Percentiles rank a stretch among this genome's conserved stretches.
Evolutionary conservation across 2,113 vertebrate species (phyloP).

Genomic region (Erythrolamprus reginae): DNA sequence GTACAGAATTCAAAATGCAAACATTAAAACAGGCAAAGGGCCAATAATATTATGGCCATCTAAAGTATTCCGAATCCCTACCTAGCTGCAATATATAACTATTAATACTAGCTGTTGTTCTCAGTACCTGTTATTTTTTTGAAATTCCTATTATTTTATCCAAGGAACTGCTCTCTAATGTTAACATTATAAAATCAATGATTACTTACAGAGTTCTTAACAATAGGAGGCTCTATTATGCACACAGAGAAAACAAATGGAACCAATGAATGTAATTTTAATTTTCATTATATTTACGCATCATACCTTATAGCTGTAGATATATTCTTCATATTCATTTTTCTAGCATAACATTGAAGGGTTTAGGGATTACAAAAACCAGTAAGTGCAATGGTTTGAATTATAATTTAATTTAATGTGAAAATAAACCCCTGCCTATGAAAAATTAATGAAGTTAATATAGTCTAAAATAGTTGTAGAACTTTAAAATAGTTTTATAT

Average conservation of each 20-base stretch:
- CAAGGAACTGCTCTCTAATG: slow-evolving; percentile 44
- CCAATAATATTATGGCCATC: background rate
- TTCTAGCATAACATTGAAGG: slow-evolving; percentile 41
- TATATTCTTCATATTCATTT: slow-evolving; percentile 58
- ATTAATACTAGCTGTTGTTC: slow-evolving; percentile 32
- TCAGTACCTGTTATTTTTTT: background rate
- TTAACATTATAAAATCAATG: slow-evolving; percentile 55
- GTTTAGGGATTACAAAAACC: slow-evolving; percentile 38
- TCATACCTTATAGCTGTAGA: slow-evolving; percentile 64
- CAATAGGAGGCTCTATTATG: slow-evolving; percentile 54
- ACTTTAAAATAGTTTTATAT: slow-evolving; percentile 37
- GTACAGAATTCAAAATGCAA: background rate
- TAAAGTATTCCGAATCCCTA: background rate
- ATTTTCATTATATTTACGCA: slow-evolving; percentile 65
- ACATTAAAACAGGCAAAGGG: background rate
- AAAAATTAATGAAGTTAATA: slow-evolving; percentile 51
- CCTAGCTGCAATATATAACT: background rate
- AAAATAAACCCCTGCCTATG: slow-evolving; percentile 45
- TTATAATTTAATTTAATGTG: slow-evolving; percentile 57
- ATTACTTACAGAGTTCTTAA: slow-evolving; percentile 65
- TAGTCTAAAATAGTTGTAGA: slow-evolving; percentile 21
- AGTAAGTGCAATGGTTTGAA: slow-evolving; percentile 45
- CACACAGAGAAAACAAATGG: slow-evolving; percentile 61
- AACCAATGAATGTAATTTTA: slow-evolving; percentile 64
- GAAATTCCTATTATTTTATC: slow-evolving; percentile 46